Base-by-base conservation (phyloP, 2,797 vertebrate species). In the Etheostoma perlongum region DNA sequence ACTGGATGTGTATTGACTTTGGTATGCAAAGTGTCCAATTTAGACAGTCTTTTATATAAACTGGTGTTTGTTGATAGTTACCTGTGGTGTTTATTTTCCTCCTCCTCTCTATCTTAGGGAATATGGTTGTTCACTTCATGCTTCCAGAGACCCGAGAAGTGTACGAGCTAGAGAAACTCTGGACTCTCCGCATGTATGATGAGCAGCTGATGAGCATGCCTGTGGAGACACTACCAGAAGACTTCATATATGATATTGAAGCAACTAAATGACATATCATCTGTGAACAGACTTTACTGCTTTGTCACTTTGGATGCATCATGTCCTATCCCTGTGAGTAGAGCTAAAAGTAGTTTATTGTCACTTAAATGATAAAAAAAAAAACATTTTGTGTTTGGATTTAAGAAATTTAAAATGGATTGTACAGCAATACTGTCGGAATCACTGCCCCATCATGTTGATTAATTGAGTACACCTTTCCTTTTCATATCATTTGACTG, bases 1-100 rank as follows among this genome's bases (percentile, higher is more conserved):
- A 99, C 89, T 99, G 98, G 98, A 95, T 98, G 46, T 99, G 98
- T 87, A 92, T 98, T 82, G 98, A 99, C 90, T 98, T 98, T 79
- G 98, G 98, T 99, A 93, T 44, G 76, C 97, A 88, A 59, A 76
- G 51, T 2, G 3, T 53, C 6, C 10, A 40, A 6, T 40, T 12
- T 33, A 44, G 7, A 33, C 21, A 18, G 15, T 25, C 61, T 7
- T 46, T 21, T 1, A 55, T 72, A 19, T 23, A 25, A 58, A 62
- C 1, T 64, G 15, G 1, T 63, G 9, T 18, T 30, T 64, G 13
- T 42, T 5, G 23, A 16, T 21, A 10, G 25, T 52, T 60, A 21
- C 14, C 5, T 2, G 13, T 25, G 3, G 3, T 62, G 3, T 65
- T 79, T 18, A 79, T 44, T 53, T 47, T 40, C 5, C 11, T 46